Evolutionary conservation across 2,888 invertebrate species (phyloP).

Genomic region (Caprella mutica): DNA sequence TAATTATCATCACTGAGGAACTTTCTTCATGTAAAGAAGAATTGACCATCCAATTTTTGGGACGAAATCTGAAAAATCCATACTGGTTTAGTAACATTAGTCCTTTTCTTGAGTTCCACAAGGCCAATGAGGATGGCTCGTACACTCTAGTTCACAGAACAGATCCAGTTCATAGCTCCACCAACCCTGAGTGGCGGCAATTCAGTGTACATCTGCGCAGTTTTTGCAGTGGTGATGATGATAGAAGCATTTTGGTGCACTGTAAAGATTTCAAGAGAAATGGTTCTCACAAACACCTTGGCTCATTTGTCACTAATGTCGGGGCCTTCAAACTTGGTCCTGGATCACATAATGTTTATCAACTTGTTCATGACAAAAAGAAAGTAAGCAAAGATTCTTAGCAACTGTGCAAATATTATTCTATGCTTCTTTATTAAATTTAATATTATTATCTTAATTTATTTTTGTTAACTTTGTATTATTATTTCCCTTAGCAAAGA

Average conservation of each 20-base stretch:
- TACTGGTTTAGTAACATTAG: slow-evolving; percentile 39
- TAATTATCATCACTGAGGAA: slow-evolving; percentile 40
- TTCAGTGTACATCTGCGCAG: slow-evolving; percentile 39
- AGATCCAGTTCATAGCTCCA: slow-evolving; percentile 44
- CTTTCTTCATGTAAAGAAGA: slow-evolving; percentile 39
- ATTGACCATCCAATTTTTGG: slow-evolving; percentile 38
- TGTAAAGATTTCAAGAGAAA: slow-evolving; percentile 41
- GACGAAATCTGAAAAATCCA: slow-evolving; percentile 38
- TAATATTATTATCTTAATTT: too few relatives aligned
- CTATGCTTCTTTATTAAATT: too few relatives aligned
- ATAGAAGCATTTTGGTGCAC: slow-evolving; percentile 43
- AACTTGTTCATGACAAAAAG: slow-evolving; percentile 39
- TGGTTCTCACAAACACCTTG: slow-evolving; percentile 36
- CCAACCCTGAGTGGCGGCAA: slow-evolving; percentile 48
- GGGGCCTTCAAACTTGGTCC: too few relatives aligned
- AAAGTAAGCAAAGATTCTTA: too few relatives aligned
- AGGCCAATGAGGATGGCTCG: slow-evolving; percentile 41
- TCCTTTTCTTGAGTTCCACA: slow-evolving; percentile 41
- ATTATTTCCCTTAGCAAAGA: slow-evolving; percentile 40
- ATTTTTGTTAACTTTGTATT: too few relatives aligned
- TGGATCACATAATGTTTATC: slow-evolving; percentile 39
- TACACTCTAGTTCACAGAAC: slow-evolving; percentile 18
- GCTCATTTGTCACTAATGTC: slow-evolving; percentile 35
- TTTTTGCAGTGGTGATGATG: slow-evolving; percentile 43
- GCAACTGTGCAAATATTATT: too few relatives aligned